phyloP scores from a whole-genome alignment of 1,140 invertebrate species.

The Drosophila lacteicornis region DNA sequence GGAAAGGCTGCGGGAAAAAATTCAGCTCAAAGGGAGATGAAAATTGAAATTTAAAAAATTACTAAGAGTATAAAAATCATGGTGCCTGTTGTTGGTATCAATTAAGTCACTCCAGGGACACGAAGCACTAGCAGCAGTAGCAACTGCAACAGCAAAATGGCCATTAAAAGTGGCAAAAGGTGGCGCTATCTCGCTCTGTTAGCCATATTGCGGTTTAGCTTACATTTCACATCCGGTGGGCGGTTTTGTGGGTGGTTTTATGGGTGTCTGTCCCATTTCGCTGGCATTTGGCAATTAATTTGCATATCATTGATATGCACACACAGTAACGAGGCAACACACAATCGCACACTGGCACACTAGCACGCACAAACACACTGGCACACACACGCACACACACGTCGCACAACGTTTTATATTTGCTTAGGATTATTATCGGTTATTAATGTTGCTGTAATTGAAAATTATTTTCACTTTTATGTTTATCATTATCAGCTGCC shows the following conservation, averaged over 20 bases:
- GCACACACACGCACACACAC: background rate
- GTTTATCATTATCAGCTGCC: slow-evolving; percentile 76
- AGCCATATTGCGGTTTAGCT: slow-evolving; percentile 65
- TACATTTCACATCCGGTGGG: slow-evolving; percentile 60
- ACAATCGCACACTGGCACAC: slow-evolving; percentile 2
- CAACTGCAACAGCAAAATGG: slow-evolving; percentile 34
- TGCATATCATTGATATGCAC: slow-evolving; percentile 82
- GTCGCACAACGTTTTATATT: slow-evolving; percentile 45
- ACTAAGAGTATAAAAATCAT: slow-evolving; percentile 8
- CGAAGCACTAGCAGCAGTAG: slow-evolving; percentile 11
- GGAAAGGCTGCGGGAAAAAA: slow-evolving; percentile 7
- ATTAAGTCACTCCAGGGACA: slow-evolving; percentile 61
- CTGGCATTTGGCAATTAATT: slow-evolving; percentile 77
- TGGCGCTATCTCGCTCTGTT: slow-evolving; percentile 17
- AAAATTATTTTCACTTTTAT: slow-evolving; percentile 84
- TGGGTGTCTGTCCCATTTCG: slow-evolving; percentile 43
- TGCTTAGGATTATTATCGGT: slow-evolving; percentile 84
- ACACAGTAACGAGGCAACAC: slow-evolving; percentile 33
- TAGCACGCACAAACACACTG: background rate
- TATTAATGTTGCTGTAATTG: slow-evolving; percentile 83
- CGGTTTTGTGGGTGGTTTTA: slow-evolving; percentile 15
- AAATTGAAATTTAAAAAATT: slow-evolving; percentile 19
- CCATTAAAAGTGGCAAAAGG: slow-evolving; percentile 48
- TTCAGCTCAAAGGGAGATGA: slow-evolving; percentile 24
- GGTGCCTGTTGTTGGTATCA: slow-evolving; percentile 49